These are phyloP conservation scores for Mycetomoellerius zeteki DNA, from an alignment of 1,140 invertebrate genomes.

Conservation along the genomic window DNA sequence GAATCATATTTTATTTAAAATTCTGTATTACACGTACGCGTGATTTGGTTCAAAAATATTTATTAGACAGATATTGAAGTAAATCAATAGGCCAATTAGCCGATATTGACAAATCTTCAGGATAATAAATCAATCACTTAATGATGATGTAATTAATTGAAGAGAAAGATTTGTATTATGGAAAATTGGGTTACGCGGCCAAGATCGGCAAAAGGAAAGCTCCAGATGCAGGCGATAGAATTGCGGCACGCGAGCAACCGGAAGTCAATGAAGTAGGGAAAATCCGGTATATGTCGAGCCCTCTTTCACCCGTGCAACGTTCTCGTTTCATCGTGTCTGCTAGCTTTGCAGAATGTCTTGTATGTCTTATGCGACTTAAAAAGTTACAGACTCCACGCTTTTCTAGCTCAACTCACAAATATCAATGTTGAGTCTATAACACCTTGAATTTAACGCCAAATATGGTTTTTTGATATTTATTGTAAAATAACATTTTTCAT, in stretches of 20 bases:
- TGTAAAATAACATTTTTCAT: not conserved
- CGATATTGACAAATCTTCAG: not conserved
- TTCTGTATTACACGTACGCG: not conserved
- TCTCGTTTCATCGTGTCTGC: slow-evolving; percentile 48
- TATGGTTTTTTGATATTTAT: not conserved
- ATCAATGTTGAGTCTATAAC: slow-evolving; percentile 14
- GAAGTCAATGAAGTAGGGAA: slow-evolving; percentile 70
- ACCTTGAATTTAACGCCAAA: not conserved
- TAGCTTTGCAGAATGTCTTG: slow-evolving; percentile 24
- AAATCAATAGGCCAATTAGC: not conserved
- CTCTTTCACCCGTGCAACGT: slow-evolving; percentile 61
- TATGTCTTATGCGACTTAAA: slow-evolving; percentile 17
- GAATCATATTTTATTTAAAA: not conserved
- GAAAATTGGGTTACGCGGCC: slow-evolving; percentile 67
- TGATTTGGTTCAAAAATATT: not conserved
- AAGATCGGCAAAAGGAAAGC: slow-evolving; percentile 74
- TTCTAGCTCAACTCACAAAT: not conserved
- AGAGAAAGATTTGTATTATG: not conserved
- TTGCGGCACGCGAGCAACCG: slow-evolving; percentile 74
- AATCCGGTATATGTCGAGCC: slow-evolving; percentile 67
- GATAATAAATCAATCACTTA: not conserved
- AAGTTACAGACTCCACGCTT: slow-evolving; percentile 2
- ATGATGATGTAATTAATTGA: not conserved
- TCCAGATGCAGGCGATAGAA: slow-evolving; percentile 74
- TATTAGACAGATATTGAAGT: not conserved